Conservation (phyloP, 2,113 vertebrate species). For the Cephalopterus ornatus region DNA sequence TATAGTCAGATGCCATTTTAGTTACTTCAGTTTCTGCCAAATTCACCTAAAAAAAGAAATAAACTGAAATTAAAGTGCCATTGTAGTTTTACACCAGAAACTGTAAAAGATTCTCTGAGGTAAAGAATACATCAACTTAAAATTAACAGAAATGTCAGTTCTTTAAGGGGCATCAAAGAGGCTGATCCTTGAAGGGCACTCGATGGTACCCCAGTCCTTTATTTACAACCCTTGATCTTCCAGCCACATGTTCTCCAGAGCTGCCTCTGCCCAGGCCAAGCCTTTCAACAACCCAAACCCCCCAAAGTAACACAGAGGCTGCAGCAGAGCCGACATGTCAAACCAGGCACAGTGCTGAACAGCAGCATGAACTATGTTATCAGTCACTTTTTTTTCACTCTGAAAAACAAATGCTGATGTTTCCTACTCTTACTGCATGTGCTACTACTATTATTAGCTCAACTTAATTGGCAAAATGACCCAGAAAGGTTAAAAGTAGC, state of each 20-base stretch:
- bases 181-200: not conserved
- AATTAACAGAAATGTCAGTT: not conserved
- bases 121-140: not conserved
- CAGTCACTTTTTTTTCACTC: not conserved
- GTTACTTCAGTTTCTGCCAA: conserved; percentile 87
- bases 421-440: not conserved
- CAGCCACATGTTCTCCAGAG: not conserved
- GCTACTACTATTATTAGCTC: not conserved
- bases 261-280: not conserved
- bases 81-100: not conserved
- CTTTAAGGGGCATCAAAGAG: not conserved
- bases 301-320: not conserved
- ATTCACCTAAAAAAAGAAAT: conserved; percentile 82
- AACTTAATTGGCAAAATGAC: not conserved
- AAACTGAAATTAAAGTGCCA: not conserved
- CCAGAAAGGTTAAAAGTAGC: not conserved
- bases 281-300: not conserved
- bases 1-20: conserved; percentile 90
- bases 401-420: not conserved
- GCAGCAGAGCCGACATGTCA: not conserved
- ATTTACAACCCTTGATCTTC: not conserved
- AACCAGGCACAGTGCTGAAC: not conserved
- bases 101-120: not conserved
- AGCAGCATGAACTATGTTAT: not conserved
- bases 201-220: accelerated